Percentiles rank a stretch among this genome's conserved stretches.
phyloP scores from a whole-genome alignment of 2,113 vertebrate genomes.

The Electrona antarctica region DNA sequence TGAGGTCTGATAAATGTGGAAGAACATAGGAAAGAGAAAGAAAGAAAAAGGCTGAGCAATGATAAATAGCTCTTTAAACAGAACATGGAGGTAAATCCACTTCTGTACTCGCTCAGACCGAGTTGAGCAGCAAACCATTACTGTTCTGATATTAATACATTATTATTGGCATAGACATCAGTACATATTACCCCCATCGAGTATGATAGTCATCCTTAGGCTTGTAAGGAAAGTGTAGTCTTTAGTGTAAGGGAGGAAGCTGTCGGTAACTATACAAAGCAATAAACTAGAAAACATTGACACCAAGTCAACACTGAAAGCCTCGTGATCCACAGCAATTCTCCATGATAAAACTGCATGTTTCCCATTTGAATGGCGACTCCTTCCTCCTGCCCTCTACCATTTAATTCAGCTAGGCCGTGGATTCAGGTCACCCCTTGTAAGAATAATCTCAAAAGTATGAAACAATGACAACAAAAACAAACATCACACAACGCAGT shows the following conservation, averaged over 20 bases:
- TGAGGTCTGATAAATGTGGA: no score
- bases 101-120: not conserved
- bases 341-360: not conserved
- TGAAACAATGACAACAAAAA: not conserved
- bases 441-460: not conserved
- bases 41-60: not conserved
- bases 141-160: not conserved
- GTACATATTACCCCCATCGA: conserved; percentile 1
- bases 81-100: not conserved
- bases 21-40: no score
- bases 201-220: conserved; percentile 5
- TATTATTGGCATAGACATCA: not conserved
- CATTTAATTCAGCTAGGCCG: not conserved
- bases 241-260: conserved; percentile 2
- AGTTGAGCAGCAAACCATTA: not conserved
- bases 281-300: not conserved
- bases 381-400: not conserved
- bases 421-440: not conserved
- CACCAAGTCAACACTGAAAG: not conserved
- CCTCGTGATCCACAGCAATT: not conserved
- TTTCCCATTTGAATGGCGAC: not conserved
- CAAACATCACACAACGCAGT: not conserved
- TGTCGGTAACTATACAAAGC: conserved; percentile 22
- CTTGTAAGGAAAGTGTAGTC: not conserved
- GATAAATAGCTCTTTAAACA: not conserved